phyloP scores from a whole-genome alignment of 2,888 invertebrate genomes.

The Drosophila gaucha region DNA sequence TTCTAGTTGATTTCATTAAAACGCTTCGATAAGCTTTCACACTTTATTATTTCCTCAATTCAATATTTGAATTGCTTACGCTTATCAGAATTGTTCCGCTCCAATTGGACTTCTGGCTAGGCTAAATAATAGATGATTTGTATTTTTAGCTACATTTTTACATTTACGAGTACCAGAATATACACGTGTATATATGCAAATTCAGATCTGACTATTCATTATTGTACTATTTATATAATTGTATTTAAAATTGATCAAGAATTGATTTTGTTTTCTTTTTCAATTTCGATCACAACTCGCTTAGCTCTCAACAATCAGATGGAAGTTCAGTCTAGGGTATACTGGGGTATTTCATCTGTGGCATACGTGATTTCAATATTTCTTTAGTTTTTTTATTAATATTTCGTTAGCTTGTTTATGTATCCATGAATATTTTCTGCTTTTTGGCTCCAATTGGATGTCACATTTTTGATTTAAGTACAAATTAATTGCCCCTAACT shows the following conservation, averaged over 20 bases:
- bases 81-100: slow-evolving; percentile 30
- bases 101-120: slow-evolving; percentile 13
- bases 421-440: background rate
- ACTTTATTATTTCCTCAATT: slow-evolving; percentile 27
- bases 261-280: background rate
- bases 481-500: background rate
- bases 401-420: too few relatives aligned
- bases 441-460: background rate
- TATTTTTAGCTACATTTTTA: slow-evolving; percentile 12
- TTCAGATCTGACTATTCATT: too few relatives aligned
- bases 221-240: too few relatives aligned
- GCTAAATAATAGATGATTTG: background rate
- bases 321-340: too few relatives aligned
- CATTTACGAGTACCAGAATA: slow-evolving; percentile 1
- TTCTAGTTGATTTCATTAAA: slow-evolving; percentile 5
- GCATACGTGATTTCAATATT: background rate
- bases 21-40: slow-evolving; percentile 20
- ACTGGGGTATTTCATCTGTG: background rate
- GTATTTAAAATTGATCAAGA: background rate
- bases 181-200: background rate
- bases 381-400: too few relatives aligned
- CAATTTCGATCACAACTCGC: too few relatives aligned
- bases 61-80: slow-evolving; percentile 10
- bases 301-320: too few relatives aligned
- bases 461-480: background rate